These are phyloP conservation scores for Cettia cetti DNA, from an alignment of 2,113 vertebrate species.

Conservation along the genomic window DNA sequence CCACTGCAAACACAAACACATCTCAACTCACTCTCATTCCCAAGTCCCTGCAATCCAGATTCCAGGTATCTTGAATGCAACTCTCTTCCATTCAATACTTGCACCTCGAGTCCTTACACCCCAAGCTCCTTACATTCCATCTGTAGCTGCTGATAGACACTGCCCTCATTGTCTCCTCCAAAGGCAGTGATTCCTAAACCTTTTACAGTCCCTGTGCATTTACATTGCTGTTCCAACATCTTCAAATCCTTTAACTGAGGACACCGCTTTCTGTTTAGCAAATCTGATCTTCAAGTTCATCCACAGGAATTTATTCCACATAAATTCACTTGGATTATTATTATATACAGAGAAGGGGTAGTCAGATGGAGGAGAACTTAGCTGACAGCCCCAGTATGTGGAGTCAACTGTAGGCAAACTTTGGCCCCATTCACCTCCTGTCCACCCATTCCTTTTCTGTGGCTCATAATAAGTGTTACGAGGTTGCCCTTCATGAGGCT, in stretches of 20 bases:
- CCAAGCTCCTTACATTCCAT: neutral
- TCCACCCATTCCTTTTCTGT: neutral
- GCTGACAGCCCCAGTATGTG: neutral
- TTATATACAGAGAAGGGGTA: neutral
- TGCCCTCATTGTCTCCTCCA: neutral
- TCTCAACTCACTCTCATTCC: neutral
- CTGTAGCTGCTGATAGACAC: neutral
- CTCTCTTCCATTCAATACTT: neutral
- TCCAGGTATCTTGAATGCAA: neutral
- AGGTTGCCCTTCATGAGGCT: neutral
- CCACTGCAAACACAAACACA: neutral
- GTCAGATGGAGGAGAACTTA: neutral
- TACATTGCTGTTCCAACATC: neutral
- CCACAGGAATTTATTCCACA: neutral
- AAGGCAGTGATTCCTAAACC: neutral
- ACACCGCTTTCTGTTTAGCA: neutral
- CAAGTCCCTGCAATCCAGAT: neutral
- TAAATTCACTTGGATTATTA: neutral
- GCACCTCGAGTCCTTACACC: neutral
- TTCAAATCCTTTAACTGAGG: neutral
- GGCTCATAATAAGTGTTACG: neutral
- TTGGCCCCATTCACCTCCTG: neutral
- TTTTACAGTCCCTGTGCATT: neutral
- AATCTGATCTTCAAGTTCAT: neutral
- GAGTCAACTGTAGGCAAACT: neutral